Conservation (phyloP, 2,797 vertebrate species). For the Enteromius trimaculatus region DNA sequence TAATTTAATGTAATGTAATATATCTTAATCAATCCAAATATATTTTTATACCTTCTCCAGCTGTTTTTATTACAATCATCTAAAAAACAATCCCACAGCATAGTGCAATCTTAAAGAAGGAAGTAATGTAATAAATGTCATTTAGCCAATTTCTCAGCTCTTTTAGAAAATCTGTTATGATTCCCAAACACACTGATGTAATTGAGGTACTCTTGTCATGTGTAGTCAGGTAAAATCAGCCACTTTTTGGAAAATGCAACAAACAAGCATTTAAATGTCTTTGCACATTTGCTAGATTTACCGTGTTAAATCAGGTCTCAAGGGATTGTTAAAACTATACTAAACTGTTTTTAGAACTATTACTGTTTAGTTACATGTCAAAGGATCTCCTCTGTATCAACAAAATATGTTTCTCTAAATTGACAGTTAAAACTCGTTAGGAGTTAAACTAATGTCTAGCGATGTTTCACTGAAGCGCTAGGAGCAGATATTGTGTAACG, state of each 20-base stretch:
- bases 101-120: not conserved
- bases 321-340: not conserved
- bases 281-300: not conserved
- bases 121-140: not conserved
- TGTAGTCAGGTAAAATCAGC: not conserved
- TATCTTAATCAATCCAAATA: not conserved
- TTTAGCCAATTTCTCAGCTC: not conserved
- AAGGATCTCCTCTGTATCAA: not conserved
- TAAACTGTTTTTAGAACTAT: too few relatives aligned
- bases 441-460: not conserved
- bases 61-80: not conserved
- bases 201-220: not conserved
- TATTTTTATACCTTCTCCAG: not conserved
- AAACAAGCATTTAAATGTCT: not conserved
- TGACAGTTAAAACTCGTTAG: not conserved
- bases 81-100: not conserved
- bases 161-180: not conserved
- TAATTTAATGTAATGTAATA: too few relatives aligned
- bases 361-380: not conserved
- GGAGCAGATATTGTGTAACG: conserved; percentile 1
- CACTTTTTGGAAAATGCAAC: not conserved
- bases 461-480: not conserved
- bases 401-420: not conserved
- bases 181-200: not conserved
- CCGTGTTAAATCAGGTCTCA: not conserved